phyloP scores from a whole-genome alignment of 2,113 vertebrate genomes.

The Scopus umbretta region DNA sequence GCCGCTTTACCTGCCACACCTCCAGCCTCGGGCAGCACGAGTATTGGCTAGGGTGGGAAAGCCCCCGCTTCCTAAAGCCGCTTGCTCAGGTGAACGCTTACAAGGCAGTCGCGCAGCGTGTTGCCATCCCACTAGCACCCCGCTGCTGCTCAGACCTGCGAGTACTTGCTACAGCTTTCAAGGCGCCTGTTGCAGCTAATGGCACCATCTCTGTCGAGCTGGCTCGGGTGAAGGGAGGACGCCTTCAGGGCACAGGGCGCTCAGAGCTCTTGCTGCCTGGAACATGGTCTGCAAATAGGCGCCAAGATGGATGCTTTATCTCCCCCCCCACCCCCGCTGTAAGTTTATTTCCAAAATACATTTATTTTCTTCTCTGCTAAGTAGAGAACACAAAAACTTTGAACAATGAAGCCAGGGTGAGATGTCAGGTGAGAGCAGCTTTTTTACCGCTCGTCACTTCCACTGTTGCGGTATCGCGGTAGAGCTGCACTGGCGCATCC shows the following conservation, averaged over 20 bases:
- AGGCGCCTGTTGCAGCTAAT: not conserved
- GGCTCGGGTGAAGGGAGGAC: not conserved
- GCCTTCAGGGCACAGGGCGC: not conserved
- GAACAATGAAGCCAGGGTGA: not conserved
- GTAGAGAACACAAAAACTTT: not conserved
- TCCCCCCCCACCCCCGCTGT: too few species aligned
- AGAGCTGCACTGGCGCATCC: not conserved
- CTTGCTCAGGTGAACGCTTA: not conserved
- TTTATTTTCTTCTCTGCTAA: not conserved
- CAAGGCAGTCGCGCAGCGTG: rapidly evolving
- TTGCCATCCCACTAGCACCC: not conserved
- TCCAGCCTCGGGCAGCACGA: rapidly evolving
- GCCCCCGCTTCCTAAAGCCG: not conserved
- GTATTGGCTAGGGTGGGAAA: too few species aligned
- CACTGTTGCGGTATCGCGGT: not conserved
- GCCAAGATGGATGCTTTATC: not conserved
- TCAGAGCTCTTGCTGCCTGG: not conserved
- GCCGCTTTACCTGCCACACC: not conserved
- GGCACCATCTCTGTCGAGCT: rapidly evolving
- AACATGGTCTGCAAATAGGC: not conserved
- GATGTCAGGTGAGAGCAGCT: not conserved
- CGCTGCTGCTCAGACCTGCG: rapidly evolving
- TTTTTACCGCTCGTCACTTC: not conserved
- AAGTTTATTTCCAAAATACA: not conserved
- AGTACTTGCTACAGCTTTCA: not conserved